phyloP scores from a whole-genome alignment of 2,888 invertebrate species.

The Lingula anatina region DNA sequence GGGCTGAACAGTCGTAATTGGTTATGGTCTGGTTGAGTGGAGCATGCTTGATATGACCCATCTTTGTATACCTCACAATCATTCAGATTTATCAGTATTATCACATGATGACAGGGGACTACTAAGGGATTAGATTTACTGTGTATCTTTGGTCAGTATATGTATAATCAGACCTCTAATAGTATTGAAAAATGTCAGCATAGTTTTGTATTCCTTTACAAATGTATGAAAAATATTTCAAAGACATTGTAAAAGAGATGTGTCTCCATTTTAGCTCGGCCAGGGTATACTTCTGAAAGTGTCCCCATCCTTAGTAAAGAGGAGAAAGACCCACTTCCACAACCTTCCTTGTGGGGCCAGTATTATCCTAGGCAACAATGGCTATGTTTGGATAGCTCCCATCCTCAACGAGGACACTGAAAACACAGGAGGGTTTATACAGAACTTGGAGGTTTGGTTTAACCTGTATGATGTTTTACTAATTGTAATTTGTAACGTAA shows the following conservation, averaged over 20 bases:
- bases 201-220: neutral
- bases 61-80: no score
- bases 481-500: neutral
- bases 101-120: no score
- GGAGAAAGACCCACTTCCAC: constrained; percentile 94
- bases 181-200: neutral
- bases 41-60: no score
- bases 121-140: no score
- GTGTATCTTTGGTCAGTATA: no score
- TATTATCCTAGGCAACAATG: constrained; percentile 92
- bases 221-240: no score
- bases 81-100: no score
- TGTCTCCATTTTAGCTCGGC: constrained; percentile 55
- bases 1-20: no score
- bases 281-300: constrained; percentile 88
- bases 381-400: constrained; percentile 90
- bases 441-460: constrained; percentile 62
- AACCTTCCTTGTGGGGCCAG: constrained; percentile 86
- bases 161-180: neutral
- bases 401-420: constrained; percentile 58
- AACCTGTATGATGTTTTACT: constrained; percentile 1
- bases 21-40: no score
- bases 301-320: constrained; percentile 82
- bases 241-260: no score
- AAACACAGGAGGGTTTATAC: constrained; percentile 64